Percentiles rank a stretch among this genome's conserved stretches.
phyloP scores from a whole-genome alignment of 23 tunicate species.

The Styela clava region DNA sequence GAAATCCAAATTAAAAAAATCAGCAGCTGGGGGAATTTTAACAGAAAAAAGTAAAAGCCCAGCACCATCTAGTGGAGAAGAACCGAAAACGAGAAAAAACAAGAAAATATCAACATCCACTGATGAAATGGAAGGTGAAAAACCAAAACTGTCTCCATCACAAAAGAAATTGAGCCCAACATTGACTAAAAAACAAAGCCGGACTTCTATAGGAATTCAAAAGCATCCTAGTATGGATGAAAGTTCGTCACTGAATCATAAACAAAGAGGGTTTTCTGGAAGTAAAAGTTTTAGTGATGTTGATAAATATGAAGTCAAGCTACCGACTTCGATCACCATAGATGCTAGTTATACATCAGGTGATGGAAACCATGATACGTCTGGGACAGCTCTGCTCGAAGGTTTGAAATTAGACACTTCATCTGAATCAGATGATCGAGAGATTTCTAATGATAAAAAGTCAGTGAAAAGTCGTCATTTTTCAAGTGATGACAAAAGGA shows the following conservation, averaged over 20 bases:
- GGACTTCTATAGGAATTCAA: slow-evolving; percentile 1
- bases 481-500: slow-evolving; percentile 5
- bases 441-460: background rate
- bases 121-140: background rate
- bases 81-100: slow-evolving; percentile 16
- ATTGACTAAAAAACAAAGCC: background rate
- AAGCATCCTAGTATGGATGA: slow-evolving; percentile 19
- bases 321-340: background rate
- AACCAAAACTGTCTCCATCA: background rate
- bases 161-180: background rate
- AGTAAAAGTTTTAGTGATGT: slow-evolving; percentile 20
- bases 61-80: slow-evolving; percentile 19
- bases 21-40: slow-evolving; percentile 8
- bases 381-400: background rate
- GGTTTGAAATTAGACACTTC: background rate
- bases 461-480: background rate
- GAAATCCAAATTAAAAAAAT: slow-evolving; percentile 49
- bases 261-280: background rate
- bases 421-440: background rate
- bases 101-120: background rate
- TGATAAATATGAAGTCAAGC: background rate
- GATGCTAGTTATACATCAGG: background rate
- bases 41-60: slow-evolving; percentile 36
- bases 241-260: background rate
- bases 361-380: background rate